Evolutionary conservation across 1,140 invertebrate species (phyloP), one percentile per base, ranked within the genome.

Genomic region (Hermetia illucens): DNA sequence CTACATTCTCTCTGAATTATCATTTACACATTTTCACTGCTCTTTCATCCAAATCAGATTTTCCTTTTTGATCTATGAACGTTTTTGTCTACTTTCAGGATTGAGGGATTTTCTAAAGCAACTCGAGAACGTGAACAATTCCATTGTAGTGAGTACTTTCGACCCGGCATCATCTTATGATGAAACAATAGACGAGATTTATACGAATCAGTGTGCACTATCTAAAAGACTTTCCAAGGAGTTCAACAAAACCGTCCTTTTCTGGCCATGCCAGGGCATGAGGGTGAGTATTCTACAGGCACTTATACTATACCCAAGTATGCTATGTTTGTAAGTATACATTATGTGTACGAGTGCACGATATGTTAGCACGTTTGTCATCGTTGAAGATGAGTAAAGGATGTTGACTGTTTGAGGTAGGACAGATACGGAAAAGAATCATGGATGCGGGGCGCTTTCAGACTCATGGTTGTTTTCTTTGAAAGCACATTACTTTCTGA

Each of bases 101-200:
- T 52, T 58, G 51, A 57, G 52, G 52, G 50, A 51, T 45, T 58
- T 58, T 45, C 55, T 58, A 48, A 52, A 55, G 51, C 50, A 58
- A 44, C 52, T 58, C 12, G 55, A 57, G 47, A 52, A 48, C 41
- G 49, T 52, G 35, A 53, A 57, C 48, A 57, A 57, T 50, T 53
- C 51, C 29, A 58, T 45, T 50, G 43, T 58, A 48, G 51, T 58
- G 44, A 58, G 51, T 46, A 58, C 51, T 47, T 53, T 58, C 49
- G 53, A 57, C 52, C 49, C 48, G 54, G 47, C 46, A 55, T 53
- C 54, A 55, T n/a, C n/a, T n/a, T n/a, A 52, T 52, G 44, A 49
- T 39, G 50, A 53, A 47, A 33, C 35, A 45, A 24, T 12, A 6
- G 17, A 34, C 12, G 21, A 34, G 5, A 27, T 9, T 27, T 8